Evolutionary conservation across 2,113 vertebrate genomes (phyloP).

Genomic region (Cyprinodon brontotheroides): DNA sequence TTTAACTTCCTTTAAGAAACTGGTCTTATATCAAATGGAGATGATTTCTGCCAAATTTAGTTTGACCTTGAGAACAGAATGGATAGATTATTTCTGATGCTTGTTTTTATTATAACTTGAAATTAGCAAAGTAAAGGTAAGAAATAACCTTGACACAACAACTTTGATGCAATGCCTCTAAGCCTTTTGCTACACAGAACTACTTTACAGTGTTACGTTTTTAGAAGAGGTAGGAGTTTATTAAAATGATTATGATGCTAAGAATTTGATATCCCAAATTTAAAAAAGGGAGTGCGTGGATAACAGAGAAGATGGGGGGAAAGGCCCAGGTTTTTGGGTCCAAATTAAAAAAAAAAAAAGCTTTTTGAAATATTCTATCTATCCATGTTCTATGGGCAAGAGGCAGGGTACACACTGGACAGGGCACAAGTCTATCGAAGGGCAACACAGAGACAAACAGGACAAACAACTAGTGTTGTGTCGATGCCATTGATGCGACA

Average conservation of each 20-base stretch:
- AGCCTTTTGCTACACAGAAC: neutral
- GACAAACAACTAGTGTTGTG: no score
- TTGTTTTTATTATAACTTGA: neutral
- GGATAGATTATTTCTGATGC: conserved; percentile 10
- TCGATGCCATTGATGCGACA: no score
- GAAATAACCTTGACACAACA: neutral
- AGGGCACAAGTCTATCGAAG: no score
- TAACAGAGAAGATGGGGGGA: neutral
- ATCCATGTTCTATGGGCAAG: no score
- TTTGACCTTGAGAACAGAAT: conserved; percentile 1
- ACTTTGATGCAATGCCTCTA: neutral
- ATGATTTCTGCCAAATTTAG: conserved; percentile 6
- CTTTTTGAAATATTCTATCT: no score
- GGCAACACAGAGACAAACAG: no score
- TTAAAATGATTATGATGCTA: neutral
- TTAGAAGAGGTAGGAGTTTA: neutral
- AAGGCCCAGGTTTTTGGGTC: no score
- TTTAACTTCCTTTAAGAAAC: conserved; percentile 24
- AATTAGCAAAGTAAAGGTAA: neutral
- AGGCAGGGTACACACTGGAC: no score
- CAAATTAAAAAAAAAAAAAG: neutral
- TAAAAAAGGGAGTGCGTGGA: neutral
- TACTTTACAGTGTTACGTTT: no score
- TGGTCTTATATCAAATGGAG: neutral
- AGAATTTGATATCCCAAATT: neutral